Conservation (phyloP, 1,140 invertebrate species). For the Nasonia longicornis region DNA sequence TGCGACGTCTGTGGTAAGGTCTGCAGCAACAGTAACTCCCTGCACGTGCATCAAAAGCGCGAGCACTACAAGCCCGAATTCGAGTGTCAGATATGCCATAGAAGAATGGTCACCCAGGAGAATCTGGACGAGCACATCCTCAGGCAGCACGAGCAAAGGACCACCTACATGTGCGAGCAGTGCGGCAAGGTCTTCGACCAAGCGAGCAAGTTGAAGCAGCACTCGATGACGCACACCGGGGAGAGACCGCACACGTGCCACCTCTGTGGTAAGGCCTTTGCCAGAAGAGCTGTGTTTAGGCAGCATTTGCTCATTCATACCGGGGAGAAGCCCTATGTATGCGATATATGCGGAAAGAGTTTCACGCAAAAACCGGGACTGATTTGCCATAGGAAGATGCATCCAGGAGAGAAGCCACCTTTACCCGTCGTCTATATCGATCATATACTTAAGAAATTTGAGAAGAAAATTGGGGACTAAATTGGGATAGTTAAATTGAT, state of each 20-base stretch:
- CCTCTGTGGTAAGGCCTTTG: slow-evolving; percentile 80
- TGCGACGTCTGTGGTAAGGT: slow-evolving; percentile 70
- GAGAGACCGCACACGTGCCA: slow-evolving; percentile 81
- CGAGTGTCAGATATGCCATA: slow-evolving; percentile 60
- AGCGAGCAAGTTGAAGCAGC: slow-evolving; percentile 67
- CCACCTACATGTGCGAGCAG: slow-evolving; percentile 73
- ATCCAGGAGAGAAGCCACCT: slow-evolving; percentile 60
- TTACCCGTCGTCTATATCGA: slow-evolving; percentile 61
- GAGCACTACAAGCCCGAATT: slow-evolving; percentile 61
- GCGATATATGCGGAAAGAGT: slow-evolving; percentile 66
- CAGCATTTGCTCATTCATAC: slow-evolving; percentile 79
- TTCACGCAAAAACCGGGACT: slow-evolving; percentile 66
- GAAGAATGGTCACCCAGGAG: slow-evolving; percentile 58
- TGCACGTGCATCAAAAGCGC: slow-evolving; percentile 60
- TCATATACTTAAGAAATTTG: slow-evolving; percentile 59
- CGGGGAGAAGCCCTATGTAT: slow-evolving; percentile 74
- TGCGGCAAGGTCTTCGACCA: slow-evolving; percentile 79
- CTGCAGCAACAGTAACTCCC: slow-evolving; percentile 55
- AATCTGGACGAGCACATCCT: slow-evolving; percentile 61
- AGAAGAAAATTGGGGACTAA: not conserved
- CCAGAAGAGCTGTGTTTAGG: slow-evolving; percentile 69
- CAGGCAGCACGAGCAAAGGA: slow-evolving; percentile 60
- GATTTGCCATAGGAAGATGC: slow-evolving; percentile 62
- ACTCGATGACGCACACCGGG: slow-evolving; percentile 77
- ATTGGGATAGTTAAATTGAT: not conserved